Base-by-base conservation (phyloP, 2,888 invertebrate genomes). In the Cerceris ruficornis region DNA sequence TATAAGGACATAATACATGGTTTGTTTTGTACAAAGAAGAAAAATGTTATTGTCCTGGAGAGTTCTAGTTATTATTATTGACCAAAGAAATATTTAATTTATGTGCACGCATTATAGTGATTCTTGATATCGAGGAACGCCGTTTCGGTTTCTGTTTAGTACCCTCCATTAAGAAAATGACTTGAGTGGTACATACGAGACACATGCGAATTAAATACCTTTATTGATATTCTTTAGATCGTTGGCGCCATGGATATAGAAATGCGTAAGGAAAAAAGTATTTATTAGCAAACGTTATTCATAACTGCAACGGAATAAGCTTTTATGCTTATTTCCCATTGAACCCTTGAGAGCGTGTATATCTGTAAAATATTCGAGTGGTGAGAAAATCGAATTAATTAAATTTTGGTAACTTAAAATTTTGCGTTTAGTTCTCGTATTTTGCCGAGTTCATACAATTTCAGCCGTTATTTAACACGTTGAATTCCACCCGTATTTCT, bases 161-260 rank as follows among this genome's bases (percentile, higher is more conserved):
- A 7, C 50, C 50, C 50, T 50, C 50, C 50, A 50, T 50, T 50
- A 50, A 50, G 50, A n/a, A 50, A 50, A 50, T 50, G 50, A 50
- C 50, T n/a, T 50, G 50, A 50, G n/a, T 50, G n/a, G n/a, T 50
- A n/a, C 5, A 50, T 50, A 50, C 2, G 11, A 4, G 6, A 28
- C 15, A 49, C 41, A 50, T 50, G 52, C n/a, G 50, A 14, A 54
- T 52, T 43, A 66, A 55, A 28, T 13, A 15, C 11, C 7, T 41
- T 41, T 67, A 49, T 49, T 58, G 43, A 13, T 49, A 15, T 7
- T 11, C 11, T 58, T 41, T 17, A 39, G 14, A 57, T 13, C 39
- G 6, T 5, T 9, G 9, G 11, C 7, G 11, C 9, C 13, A 28
- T 8, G 17, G 8, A 6, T 15, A 13, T 28, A 41, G 14, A 11